Conservation (phyloP, 2,888 invertebrate genomes). For the Sipunculus nudus region DNA sequence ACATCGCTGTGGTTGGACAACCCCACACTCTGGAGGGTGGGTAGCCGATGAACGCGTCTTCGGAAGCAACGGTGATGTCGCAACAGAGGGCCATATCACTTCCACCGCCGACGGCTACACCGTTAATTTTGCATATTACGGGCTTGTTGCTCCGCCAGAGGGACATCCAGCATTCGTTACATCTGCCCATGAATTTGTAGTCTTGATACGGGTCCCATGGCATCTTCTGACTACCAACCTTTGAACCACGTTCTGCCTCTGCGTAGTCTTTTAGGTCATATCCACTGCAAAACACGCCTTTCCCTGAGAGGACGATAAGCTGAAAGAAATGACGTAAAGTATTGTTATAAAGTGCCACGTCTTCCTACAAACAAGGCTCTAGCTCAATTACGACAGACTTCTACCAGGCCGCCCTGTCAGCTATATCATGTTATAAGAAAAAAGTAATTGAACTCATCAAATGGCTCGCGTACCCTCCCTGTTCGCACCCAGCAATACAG, state of each 20-base stretch:
- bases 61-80: slow-evolving; percentile 39
- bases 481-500: no score
- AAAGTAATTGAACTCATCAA: no score
- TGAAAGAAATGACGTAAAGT: slow-evolving; percentile 13
- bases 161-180: slow-evolving; percentile 39
- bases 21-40: slow-evolving; percentile 45
- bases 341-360: no score
- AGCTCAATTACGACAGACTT: neutral
- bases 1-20: slow-evolving; percentile 44
- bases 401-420: no score
- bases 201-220: slow-evolving; percentile 45
- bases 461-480: no score
- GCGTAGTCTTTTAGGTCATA: slow-evolving; percentile 43
- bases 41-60: slow-evolving; percentile 43
- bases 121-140: slow-evolving; percentile 35
- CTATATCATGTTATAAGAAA: no score
- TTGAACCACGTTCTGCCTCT: slow-evolving; percentile 33
- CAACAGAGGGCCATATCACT: slow-evolving; percentile 44
- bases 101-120: slow-evolving; percentile 42
- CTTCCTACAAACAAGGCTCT: neutral
- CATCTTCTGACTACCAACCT: slow-evolving; percentile 35
- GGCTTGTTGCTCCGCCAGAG: slow-evolving; percentile 42
- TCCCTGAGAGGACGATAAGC: slow-evolving; percentile 36
- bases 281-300: slow-evolving; percentile 39
- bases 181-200: slow-evolving; percentile 35